Percentiles rank a stretch among this genome's conserved stretches.
phyloP scores from a whole-genome alignment of 35 echinoderm and acorn worm species.

The Heliocidaris erythrogramma region DNA sequence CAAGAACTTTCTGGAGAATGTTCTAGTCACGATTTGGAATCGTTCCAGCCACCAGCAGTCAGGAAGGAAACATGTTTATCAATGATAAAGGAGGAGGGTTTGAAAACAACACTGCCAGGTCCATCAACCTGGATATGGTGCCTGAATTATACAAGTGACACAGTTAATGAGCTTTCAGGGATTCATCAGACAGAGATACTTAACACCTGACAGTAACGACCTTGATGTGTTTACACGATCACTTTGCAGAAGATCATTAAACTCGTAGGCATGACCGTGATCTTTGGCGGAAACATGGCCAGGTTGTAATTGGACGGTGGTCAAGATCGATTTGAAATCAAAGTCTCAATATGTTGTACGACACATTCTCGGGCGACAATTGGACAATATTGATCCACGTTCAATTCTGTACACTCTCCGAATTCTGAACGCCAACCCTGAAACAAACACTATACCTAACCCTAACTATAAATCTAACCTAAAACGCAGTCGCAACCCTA shows the following conservation, averaged over 20 bases:
- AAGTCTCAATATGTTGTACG: neutral
- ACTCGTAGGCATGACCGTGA: neutral
- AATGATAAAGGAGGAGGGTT: too few species aligned
- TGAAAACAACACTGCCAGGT: neutral
- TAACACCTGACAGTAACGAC: neutral
- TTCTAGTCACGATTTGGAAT: too few species aligned
- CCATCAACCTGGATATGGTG: neutral
- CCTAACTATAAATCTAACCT: too few species aligned
- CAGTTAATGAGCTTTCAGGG: neutral
- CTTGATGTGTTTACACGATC: constrained; percentile 16
- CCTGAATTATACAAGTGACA: neutral
- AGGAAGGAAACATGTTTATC: too few species aligned
- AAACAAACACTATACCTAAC: too few species aligned
- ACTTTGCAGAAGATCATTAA: neutral
- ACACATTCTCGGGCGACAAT: too few species aligned
- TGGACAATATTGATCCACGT: too few species aligned
- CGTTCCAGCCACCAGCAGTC: too few species aligned
- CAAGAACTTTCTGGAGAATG: too few species aligned
- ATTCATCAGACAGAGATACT: neutral
- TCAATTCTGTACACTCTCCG: too few species aligned
- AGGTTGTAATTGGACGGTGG: neutral
- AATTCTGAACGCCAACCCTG: too few species aligned
- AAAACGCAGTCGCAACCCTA: too few species aligned
- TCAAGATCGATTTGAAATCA: neutral
- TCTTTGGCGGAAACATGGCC: neutral